These are phyloP conservation scores for Halocynthia roretzi DNA, from an alignment of 23 tunicate genomes.

Conservation along the genomic window DNA sequence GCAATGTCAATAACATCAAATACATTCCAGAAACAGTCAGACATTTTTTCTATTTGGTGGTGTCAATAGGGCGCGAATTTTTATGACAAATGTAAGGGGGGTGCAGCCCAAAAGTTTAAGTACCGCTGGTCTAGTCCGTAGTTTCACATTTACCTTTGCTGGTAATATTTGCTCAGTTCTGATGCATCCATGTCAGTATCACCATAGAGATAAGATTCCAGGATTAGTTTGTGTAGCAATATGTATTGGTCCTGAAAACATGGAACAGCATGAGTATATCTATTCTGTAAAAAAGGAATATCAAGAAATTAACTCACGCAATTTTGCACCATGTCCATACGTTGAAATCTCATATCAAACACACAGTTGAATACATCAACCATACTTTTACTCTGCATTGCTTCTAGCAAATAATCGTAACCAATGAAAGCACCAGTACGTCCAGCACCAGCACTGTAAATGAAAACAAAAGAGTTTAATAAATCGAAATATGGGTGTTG, in stretches of 20 bases:
- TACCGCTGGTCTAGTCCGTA: too few species aligned
- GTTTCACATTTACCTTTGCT: too few species aligned
- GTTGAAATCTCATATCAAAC: constrained; percentile 21
- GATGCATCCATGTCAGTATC: constrained; percentile 9
- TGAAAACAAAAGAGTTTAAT: neutral
- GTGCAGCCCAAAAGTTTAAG: too few species aligned
- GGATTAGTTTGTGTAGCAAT: constrained; percentile 30
- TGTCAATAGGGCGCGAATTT: too few species aligned
- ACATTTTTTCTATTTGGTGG: too few species aligned
- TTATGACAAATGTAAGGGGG: too few species aligned
- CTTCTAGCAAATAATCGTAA: constrained; percentile 20
- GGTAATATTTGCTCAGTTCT: neutral
- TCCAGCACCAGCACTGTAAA: constrained; percentile 32
- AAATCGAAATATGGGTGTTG: too few species aligned
- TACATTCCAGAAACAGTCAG: too few species aligned
- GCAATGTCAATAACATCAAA: too few species aligned
- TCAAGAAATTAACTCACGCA: neutral
- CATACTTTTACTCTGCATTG: neutral
- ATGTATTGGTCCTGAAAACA: constrained; percentile 34
- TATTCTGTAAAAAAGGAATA: neutral
- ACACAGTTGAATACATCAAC: constrained; percentile 27
- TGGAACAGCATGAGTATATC: neutral
- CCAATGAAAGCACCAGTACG: constrained; percentile 34
- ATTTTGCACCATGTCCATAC: constrained; percentile 25
- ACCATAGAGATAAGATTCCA: constrained; percentile 21